A percentile compares a stretch with the other conserved stretches of the same genome.
Evolutionary conservation across 2,888 invertebrate genomes (phyloP).

Genomic region (Chrysodeixis includens): DNA sequence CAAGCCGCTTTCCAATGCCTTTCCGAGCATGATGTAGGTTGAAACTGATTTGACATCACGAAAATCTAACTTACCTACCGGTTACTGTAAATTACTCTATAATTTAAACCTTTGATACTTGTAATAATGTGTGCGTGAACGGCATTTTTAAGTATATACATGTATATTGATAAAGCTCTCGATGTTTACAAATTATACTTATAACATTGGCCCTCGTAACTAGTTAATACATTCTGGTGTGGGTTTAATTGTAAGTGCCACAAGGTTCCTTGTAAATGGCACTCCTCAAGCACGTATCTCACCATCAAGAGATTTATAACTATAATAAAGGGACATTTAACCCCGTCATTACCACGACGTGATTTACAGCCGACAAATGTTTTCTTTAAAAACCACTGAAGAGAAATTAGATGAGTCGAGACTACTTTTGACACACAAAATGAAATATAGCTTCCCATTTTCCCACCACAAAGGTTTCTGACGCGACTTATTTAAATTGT

Average conservation of each 20-base stretch:
- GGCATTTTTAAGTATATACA: neutral
- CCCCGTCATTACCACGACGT: conserved; percentile 44
- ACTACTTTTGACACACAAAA: conserved; percentile 29
- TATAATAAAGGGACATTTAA: conserved; percentile 54
- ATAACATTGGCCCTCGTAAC: neutral
- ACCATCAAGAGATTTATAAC: conserved; percentile 50
- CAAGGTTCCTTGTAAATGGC: neutral
- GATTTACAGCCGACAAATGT: conserved; percentile 23
- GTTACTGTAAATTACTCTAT: conserved; percentile 20
- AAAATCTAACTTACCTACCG: neutral
- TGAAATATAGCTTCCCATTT: conserved; percentile 39
- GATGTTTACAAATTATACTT: neutral
- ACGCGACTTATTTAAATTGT: conserved; percentile 44
- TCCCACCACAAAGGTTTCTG: conserved; percentile 33
- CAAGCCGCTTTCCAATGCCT: conserved; percentile 20
- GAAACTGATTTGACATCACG: conserved; percentile 28
- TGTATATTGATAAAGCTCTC: neutral
- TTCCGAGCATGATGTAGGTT: conserved; percentile 29
- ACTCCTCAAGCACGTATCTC: neutral
- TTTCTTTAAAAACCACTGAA: conserved; percentile 23
- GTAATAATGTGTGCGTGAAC: neutral
- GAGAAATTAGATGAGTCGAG: conserved; percentile 27
- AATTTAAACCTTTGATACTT: conserved; percentile 4
- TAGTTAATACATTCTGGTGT: neutral
- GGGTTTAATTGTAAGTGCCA: neutral